Evolutionary conservation across 2,888 invertebrate genomes (phyloP).

Genomic region (Hyles lineata): DNA sequence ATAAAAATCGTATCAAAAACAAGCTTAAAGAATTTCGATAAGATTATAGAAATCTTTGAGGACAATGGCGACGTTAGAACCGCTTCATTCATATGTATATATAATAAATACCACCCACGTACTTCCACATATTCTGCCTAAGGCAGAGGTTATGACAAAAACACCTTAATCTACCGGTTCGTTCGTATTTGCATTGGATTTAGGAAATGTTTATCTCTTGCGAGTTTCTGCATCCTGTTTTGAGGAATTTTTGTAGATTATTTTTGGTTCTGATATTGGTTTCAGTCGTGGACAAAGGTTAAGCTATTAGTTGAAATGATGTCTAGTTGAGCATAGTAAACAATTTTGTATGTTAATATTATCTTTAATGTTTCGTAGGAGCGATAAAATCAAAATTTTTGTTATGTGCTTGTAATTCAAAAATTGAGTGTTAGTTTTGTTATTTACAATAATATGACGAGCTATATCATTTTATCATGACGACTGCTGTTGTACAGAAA

Average conservation of each 20-base stretch:
- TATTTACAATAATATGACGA: no score
- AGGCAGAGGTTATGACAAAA: background rate
- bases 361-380: no score
- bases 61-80: background rate
- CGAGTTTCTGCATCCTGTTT: slow-evolving; percentile 17
- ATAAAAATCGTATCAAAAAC: slow-evolving; percentile 14
- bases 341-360: no score
- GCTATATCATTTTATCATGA: no score
- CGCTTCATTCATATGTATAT: slow-evolving; percentile 13
- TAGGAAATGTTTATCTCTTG: slow-evolving; percentile 19
- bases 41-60: background rate
- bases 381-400: no score
- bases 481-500: no score
- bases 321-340: background rate
- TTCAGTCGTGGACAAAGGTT: background rate
- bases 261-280: background rate
- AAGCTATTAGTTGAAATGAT: background rate
- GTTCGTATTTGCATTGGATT: slow-evolving; percentile 16
- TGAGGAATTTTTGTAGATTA: slow-evolving; percentile 3
- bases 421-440: no score
- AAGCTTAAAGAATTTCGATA: background rate
- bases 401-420: no score
- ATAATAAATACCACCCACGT: slow-evolving; percentile 12
- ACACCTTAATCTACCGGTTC: slow-evolving; percentile 11
- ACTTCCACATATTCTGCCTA: background rate